Evolutionary conservation across 2,797 vertebrate genomes (phyloP), one percentile per base, ranked within the genome.

Genomic region (Graptemys geographica): DNA sequence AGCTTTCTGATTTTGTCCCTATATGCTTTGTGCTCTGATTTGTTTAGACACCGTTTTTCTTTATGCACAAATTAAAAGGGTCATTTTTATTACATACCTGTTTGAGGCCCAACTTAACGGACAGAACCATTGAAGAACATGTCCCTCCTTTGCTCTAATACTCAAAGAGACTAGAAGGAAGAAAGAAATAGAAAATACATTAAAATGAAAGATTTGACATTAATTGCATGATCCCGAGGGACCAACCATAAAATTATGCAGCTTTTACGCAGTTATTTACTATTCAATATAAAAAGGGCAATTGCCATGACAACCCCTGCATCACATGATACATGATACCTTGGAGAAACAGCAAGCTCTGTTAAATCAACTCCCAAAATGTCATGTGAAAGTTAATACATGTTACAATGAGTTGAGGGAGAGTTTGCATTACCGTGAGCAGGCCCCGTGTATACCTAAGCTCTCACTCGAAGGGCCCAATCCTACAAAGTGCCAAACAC

Each of bases 291-390:
- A 94, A 97, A 97, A 96, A 85, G 90, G 92, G 94, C 4, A 79
- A 95, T 96, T 94, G 81, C 92, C 85, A 93, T 95, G 28, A 23
- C 94, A 87, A 96, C 96, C 90, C n/a, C 94, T 95, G 96, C 92
- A 92, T 95, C 94, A 65, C 62, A 87, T 2, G 96, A 95, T 91
- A 96, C 92, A 41, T 11, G 95, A 96, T 95, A 96, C 92, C 95
- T 81, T 83, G 95, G 97, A 2, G 8, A 94, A 95, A 89, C 83
- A 92, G 87, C 90, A 92, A 95, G 78, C 0, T 69, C 95, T 95
- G 95, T 96, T 97, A 96, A 97, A 97, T 96, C 96, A 96, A 93
- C 87, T 97, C 96, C 92, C 95, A 94, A 81, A 92, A 95, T 94
- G 97, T 95, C 96, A 92, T 94, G 83, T 56, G 85, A 95, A 90